phyloP scores from a whole-genome alignment of 2,113 vertebrate species.

The Paraplagusia blochii region DNA sequence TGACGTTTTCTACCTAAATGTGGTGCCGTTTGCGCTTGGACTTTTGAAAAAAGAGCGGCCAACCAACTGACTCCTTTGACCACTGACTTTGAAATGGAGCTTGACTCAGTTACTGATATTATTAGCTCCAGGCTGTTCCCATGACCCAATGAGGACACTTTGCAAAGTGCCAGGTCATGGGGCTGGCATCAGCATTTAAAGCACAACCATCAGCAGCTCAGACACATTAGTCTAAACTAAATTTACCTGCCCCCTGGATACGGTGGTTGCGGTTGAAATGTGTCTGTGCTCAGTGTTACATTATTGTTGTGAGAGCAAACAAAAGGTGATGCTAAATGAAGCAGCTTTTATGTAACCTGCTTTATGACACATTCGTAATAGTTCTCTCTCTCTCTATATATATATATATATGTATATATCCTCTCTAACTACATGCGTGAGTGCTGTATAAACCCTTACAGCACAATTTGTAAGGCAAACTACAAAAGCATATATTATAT shows the following conservation, averaged over 20 bases:
- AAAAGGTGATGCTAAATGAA: constrained; percentile 19
- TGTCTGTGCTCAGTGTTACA: not conserved
- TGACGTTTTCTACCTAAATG: constrained; percentile 25
- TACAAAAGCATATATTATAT: constrained; percentile 47
- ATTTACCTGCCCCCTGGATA: constrained; percentile 57
- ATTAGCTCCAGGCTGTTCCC: constrained; percentile 53
- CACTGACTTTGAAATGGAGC: constrained; percentile 48
- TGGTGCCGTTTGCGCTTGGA: constrained; percentile 1
- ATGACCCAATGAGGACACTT: constrained; percentile 42
- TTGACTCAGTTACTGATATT: constrained; percentile 60
- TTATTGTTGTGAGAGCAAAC: constrained; percentile 15
- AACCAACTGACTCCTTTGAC: constrained; percentile 62
- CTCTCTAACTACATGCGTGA: constrained; percentile 54
- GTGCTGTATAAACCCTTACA: constrained; percentile 38
- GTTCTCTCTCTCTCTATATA: too few relatives aligned
- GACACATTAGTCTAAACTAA: constrained; percentile 43
- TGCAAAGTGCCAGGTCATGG: constrained; percentile 32
- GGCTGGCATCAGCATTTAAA: constrained; percentile 22
- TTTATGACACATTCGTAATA: constrained; percentile 64
- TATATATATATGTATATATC: too few relatives aligned
- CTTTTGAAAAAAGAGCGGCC: constrained; percentile 36
- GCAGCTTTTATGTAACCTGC: constrained; percentile 20
- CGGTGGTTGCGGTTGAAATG: constrained; percentile 35
- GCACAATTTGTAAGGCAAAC: constrained; percentile 49
- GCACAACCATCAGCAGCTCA: constrained; percentile 20